These are phyloP conservation scores for Micromys minutus DNA, from an alignment of 2,113 vertebrate genomes.

Conservation along the genomic window DNA sequence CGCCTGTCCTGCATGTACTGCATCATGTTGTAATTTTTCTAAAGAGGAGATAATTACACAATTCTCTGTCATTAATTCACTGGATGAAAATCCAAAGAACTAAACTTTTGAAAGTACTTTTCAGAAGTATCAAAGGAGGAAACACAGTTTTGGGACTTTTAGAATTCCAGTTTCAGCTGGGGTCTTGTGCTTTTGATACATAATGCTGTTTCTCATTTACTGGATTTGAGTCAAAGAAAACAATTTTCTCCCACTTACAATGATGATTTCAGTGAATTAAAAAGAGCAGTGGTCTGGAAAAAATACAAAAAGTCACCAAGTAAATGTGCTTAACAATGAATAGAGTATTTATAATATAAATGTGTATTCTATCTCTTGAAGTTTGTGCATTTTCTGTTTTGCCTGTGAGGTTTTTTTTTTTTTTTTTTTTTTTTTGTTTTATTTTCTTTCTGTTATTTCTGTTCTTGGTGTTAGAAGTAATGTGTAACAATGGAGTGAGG, in stretches of 20 bases:
- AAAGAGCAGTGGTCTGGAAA: slow-evolving; percentile 48
- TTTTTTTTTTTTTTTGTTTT: too few species aligned
- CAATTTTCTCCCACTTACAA: slow-evolving; percentile 14
- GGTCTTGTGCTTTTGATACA: slow-evolving; percentile 19
- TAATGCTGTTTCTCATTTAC: slow-evolving; percentile 40
- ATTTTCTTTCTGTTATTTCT: too few species aligned
- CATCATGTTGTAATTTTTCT: slow-evolving; percentile 6
- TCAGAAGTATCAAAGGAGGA: neutral
- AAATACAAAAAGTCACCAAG: slow-evolving; percentile 50
- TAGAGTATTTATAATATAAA: neutral
- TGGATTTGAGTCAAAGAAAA: slow-evolving; percentile 55
- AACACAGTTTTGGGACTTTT: slow-evolving; percentile 17
- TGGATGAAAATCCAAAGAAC: slow-evolving; percentile 29
- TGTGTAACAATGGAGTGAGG: neutral
- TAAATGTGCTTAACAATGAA: slow-evolving; percentile 45
- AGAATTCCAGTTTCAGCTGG: neutral
- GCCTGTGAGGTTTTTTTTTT: neutral
- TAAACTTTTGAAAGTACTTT: slow-evolving; percentile 9
- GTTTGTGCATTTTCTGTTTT: slow-evolving; percentile 13
- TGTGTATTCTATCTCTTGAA: slow-evolving; percentile 42
- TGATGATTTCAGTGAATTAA: slow-evolving; percentile 3
- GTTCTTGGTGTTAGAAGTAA: neutral
- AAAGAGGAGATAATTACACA: slow-evolving; percentile 49
- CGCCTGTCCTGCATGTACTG: neutral
- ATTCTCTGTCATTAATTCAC: slow-evolving; percentile 39